phyloP scores from a whole-genome alignment of 1,140 invertebrate genomes.

The Probaryconus sp. region DNA sequence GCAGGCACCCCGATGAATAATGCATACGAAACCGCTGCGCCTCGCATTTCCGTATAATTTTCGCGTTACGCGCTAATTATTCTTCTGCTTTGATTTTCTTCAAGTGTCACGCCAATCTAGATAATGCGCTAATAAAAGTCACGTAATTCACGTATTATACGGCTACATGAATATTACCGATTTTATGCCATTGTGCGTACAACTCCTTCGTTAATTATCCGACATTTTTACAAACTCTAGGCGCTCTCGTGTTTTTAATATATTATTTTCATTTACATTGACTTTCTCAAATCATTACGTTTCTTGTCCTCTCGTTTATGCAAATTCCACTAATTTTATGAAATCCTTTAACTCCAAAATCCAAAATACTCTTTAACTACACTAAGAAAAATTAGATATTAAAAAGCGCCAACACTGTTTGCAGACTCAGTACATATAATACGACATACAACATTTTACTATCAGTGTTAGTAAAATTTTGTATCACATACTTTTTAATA shows the following conservation, averaged over 20 bases:
- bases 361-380: no score
- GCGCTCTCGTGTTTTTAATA: no score
- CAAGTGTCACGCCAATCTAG: constrained; percentile 4
- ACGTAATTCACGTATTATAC: constrained; percentile 16
- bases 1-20: constrained; percentile 6
- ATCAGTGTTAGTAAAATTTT: no score
- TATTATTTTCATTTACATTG: constrained; percentile 18
- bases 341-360: no score
- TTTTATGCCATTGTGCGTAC: constrained; percentile 28
- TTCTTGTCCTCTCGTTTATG: no score
- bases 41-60: constrained; percentile 18
- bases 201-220: constrained; percentile 17
- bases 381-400: no score
- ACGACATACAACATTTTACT: no score
- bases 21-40: constrained; percentile 1
- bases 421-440: no score
- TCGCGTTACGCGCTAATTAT: constrained; percentile 14
- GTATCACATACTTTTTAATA: no score
- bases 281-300: no score
- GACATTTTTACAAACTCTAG: constrained; percentile 2
- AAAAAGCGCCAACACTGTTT: no score
- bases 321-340: no score
- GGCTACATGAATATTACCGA: constrained; percentile 23
- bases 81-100: constrained; percentile 12
- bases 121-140: constrained; percentile 32